Base-by-base conservation (phyloP, 2,888 invertebrate species). In the Drosophila histrio region DNA sequence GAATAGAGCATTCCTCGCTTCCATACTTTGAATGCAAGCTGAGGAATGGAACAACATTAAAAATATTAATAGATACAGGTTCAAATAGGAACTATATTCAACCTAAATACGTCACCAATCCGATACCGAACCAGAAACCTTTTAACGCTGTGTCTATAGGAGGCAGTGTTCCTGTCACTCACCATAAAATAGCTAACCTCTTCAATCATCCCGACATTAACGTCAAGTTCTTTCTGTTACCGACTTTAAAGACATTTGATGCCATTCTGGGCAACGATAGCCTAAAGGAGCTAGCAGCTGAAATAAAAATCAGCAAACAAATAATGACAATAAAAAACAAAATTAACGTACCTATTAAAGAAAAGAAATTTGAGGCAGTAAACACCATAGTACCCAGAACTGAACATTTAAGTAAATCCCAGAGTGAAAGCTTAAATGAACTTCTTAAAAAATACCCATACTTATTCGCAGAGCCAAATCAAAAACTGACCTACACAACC, bases 401-500 rank as follows among this genome's bases (percentile, higher is more conserved):
- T 2, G 36, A 36, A 9, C 17, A 36, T 19, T 36, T 36, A 13
- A 9, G 2, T 4, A 36, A 36, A 17, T 17, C 1, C 1, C 36
- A 36, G 3, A 36, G 36, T 17, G 36, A 36, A 15, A 36, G 6
- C 2, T 36, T 17, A 17, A 24, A 34, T 9, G 1, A 17, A 26
- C 32, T 46, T 7, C 13, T 61, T n/a, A 2, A 39, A 34, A 28
- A 32, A 39, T 49, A 54, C 24, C 46, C 61, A 17, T 36, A 52
- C 8, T 36, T 75, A 11, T 72, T 69, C 22, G 64, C 58, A 9
- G 58, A 63, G 7, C 67, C 52, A 61, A 49, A 49, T 9, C 13
- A 58, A n/a, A 58, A 38, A 47, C 47, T 58, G 39, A 50, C 53
- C 32, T 65, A 52, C 15, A 43, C 50, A 36, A 59, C 75, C 2